These are phyloP conservation scores for Lepidurus apus DNA, from an alignment of 1,140 invertebrate species.

Conservation along the genomic window DNA sequence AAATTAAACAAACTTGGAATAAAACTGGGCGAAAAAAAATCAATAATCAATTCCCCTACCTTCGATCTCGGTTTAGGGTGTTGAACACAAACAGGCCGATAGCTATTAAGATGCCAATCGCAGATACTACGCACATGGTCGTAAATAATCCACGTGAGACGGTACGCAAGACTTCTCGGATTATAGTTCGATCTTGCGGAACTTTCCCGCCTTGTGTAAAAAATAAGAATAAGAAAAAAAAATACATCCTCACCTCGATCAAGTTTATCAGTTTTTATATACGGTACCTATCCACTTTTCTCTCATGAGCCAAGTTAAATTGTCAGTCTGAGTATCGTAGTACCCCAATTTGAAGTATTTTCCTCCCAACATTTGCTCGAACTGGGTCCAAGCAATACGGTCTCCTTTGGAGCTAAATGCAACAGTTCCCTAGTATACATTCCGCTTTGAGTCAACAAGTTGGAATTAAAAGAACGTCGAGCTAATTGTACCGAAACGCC, in stretches of 20 bases:
- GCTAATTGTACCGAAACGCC: conserved; percentile 83
- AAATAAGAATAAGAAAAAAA: background rate
- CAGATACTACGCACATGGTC: conserved; percentile 81
- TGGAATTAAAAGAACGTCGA: conserved; percentile 6
- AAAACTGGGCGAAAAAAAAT: background rate
- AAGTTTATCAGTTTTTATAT: background rate
- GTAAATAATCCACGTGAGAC: conserved; percentile 83
- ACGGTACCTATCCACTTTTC: conserved; percentile 36
- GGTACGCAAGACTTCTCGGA: conserved; percentile 65
- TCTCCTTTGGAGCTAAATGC: conserved; percentile 96
- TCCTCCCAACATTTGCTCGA: conserved; percentile 94
- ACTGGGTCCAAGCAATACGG: conserved; percentile 95
- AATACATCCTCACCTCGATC: background rate
- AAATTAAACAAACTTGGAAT: background rate
- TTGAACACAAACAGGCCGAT: conserved; percentile 82
- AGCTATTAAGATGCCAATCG: conserved; percentile 76
- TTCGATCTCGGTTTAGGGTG: conserved; percentile 77
- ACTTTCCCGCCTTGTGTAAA: conserved; percentile 60
- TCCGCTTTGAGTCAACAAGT: background rate
- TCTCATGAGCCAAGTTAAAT: conserved; percentile 84
- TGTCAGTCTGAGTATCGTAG: conserved; percentile 91
- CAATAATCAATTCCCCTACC: conserved; percentile 53
- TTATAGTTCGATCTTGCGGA: conserved; percentile 86
- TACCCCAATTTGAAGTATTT: conserved; percentile 93
- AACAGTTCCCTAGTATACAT: conserved; percentile 68